Conservation (phyloP, 2,888 invertebrate species). For the Celastrina argiolus region DNA sequence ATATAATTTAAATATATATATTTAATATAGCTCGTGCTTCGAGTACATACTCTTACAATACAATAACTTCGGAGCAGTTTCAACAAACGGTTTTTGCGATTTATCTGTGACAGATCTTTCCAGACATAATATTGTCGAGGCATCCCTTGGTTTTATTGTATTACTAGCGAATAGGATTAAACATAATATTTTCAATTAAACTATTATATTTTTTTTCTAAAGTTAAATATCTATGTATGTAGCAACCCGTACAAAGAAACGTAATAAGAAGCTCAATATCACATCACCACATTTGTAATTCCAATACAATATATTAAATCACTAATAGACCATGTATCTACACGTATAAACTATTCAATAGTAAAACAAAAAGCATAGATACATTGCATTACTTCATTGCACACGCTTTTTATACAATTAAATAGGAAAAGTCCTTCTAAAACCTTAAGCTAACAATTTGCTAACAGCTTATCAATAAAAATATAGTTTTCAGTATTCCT, state of each 20-base stretch:
- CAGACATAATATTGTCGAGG: no score
- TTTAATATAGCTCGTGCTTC: no score
- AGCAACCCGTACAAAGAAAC: not conserved
- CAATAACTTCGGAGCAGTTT: no score
- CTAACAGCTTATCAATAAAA: constrained; percentile 4
- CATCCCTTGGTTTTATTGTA: no score
- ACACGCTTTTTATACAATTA: not conserved
- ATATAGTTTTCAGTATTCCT: not conserved
- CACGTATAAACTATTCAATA: not conserved
- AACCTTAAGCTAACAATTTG: not conserved
- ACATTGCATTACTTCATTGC: not conserved
- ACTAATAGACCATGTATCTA: not conserved
- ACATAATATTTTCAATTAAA: not conserved
- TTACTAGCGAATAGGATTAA: not conserved
- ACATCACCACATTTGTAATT: not conserved
- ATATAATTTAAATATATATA: no score
- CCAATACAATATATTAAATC: not conserved
- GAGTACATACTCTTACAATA: no score
- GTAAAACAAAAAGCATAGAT: not conserved
- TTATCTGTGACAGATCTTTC: no score
- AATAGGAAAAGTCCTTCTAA: not conserved
- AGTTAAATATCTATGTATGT: not conserved
- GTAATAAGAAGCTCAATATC: not conserved
- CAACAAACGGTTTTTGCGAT: no score
- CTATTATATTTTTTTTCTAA: not conserved